Percentiles rank a stretch among this genome's conserved stretches.
Evolutionary conservation across 2,113 vertebrate genomes (phyloP).

Genomic region (Toxotes jaculatrix): DNA sequence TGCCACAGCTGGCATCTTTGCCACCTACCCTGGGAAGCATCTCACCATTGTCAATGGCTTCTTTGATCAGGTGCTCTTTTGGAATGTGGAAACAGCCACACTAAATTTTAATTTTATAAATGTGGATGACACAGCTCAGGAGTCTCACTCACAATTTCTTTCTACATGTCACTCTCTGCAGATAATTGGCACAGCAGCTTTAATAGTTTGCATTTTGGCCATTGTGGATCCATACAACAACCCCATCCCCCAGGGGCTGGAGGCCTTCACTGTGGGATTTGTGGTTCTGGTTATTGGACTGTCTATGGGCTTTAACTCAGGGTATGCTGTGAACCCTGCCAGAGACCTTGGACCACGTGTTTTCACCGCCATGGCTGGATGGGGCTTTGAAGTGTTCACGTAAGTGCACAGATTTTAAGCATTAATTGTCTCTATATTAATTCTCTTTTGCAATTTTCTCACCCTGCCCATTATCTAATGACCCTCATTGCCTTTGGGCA

Average conservation of each 20-base stretch:
- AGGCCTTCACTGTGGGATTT: conserved; percentile 97
- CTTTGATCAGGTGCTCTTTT: conserved; percentile 92
- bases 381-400: conserved; percentile 92
- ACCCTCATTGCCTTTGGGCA: not conserved
- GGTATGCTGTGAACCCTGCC: conserved; percentile 97
- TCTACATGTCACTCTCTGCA: conserved; percentile 57
- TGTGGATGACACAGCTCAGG: not conserved
- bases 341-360: conserved; percentile 96
- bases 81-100: not conserved
- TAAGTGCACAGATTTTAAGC: conserved; percentile 79
- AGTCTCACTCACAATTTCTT: not conserved
- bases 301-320: conserved; percentile 99
- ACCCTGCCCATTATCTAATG: not conserved
- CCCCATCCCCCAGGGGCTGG: conserved; percentile 91
- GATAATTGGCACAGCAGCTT: conserved; percentile 94
- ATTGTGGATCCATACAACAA: conserved; percentile 97
- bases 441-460: not conserved
- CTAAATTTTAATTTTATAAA: not conserved
- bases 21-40: conserved; percentile 92
- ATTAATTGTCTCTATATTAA: not conserved
- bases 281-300: conserved; percentile 95
- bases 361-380: conserved; percentile 94
- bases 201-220: conserved; percentile 95
- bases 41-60: conserved; percentile 92
- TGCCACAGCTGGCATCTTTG: conserved; percentile 92